These are phyloP conservation scores for Thalpophila matura DNA, from an alignment of 2,888 invertebrate genomes.

Conservation along the genomic window DNA sequence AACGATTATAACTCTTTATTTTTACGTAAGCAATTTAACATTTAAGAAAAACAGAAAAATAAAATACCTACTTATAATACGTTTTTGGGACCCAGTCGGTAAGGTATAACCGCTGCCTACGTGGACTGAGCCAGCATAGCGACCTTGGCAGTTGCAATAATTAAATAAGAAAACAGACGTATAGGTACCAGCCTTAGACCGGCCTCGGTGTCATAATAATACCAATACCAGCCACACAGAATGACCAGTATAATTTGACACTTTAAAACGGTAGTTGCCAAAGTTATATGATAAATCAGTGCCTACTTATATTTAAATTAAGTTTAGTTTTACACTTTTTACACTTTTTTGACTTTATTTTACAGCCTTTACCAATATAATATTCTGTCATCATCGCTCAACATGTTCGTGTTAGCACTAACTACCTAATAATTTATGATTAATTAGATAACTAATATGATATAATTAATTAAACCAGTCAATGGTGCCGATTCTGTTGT, in stretches of 20 bases:
- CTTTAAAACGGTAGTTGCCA: too few relatives aligned
- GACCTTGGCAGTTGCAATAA: slow-evolving; percentile 60
- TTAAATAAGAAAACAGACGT: slow-evolving; percentile 37
- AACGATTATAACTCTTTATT: too few relatives aligned
- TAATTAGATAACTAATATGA: slow-evolving; percentile 6
- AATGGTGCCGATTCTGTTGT: too few relatives aligned
- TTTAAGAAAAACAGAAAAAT: slow-evolving; percentile 34
- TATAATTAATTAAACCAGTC: slow-evolving; percentile 10
- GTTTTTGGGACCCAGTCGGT: slow-evolving; percentile 34
- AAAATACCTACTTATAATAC: slow-evolving; percentile 25
- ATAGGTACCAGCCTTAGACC: neutral
- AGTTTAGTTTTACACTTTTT: too few relatives aligned
- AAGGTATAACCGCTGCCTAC: slow-evolving; percentile 60
- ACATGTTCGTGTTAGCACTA: neutral
- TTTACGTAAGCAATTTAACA: too few relatives aligned
- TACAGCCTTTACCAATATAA: too few relatives aligned
- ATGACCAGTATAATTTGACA: neutral
- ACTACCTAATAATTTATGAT: neutral
- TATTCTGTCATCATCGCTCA: too few relatives aligned
- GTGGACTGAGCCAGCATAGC: slow-evolving; percentile 29
- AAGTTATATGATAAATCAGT: too few relatives aligned
- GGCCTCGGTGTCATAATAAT: slow-evolving; percentile 6
- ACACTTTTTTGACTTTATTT: too few relatives aligned
- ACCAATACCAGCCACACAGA: neutral
- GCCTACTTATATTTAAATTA: too few relatives aligned